Conservation (phyloP, 2,797 vertebrate species). For the Lutjanus argentimaculatus region DNA sequence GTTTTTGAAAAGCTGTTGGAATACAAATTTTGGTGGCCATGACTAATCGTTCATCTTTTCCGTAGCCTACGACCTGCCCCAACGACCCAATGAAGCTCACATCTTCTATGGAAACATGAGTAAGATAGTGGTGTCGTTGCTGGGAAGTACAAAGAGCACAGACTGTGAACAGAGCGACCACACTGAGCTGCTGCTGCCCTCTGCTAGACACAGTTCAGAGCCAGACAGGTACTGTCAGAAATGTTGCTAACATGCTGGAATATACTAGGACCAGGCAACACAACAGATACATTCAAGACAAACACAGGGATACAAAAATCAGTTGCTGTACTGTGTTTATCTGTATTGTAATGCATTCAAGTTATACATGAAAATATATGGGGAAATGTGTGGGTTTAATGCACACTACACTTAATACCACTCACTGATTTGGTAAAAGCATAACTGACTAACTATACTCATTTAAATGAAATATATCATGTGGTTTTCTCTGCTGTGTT, state of each 20-base stretch:
- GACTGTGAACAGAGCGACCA: constrained; percentile 72
- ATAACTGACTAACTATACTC: too few relatives aligned
- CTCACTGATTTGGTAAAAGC: background rate
- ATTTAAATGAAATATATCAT: background rate
- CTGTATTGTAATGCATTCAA: background rate
- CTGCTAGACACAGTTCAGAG: constrained; percentile 58
- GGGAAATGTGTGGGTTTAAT: background rate
- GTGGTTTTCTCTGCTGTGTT: background rate
- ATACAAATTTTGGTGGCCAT: background rate
- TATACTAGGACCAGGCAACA: background rate
- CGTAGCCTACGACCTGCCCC: constrained; percentile 91
- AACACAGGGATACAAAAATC: background rate
- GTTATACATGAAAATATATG: background rate
- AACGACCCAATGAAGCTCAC: constrained; percentile 89
- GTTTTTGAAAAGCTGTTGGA: background rate
- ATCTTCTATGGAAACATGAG: constrained; percentile 93
- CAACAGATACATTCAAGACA: background rate
- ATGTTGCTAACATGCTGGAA: background rate
- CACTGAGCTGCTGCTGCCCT: constrained; percentile 68
- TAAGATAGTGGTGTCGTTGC: constrained; percentile 89
- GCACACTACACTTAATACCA: background rate
- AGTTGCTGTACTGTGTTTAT: background rate
- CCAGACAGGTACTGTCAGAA: constrained; percentile 82
- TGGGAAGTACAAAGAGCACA: constrained; percentile 79
- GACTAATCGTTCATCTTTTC: background rate